Evolutionary conservation across 2,888 invertebrate species (phyloP).

Genomic region (Balanococcus diminutus): DNA sequence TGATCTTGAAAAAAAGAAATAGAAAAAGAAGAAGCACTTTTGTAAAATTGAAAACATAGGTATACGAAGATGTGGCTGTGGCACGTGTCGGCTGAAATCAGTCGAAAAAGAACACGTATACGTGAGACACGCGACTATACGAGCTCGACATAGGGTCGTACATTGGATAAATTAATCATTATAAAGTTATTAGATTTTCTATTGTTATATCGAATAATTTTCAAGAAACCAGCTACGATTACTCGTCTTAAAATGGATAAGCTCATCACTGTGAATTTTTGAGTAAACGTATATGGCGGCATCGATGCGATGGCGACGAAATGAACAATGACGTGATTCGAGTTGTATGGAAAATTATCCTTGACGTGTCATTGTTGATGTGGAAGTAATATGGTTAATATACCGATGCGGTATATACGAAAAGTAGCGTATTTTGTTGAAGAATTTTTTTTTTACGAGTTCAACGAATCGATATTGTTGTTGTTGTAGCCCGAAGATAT

Average conservation of each 20-base stretch:
- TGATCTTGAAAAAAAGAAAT: background rate
- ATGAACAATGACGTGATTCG: slow-evolving; percentile 34
- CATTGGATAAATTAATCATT: slow-evolving; percentile 22
- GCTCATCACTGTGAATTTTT: slow-evolving; percentile 25
- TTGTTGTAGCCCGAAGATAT: background rate
- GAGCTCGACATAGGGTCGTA: background rate
- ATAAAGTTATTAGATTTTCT: slow-evolving; percentile 25
- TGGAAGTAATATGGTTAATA: slow-evolving; percentile 5
- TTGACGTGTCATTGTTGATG: slow-evolving; percentile 24
- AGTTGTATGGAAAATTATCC: slow-evolving; percentile 39
- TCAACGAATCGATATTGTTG: slow-evolving; percentile 8
- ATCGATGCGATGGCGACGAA: background rate
- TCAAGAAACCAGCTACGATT: background rate
- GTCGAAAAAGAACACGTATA: slow-evolving; percentile 14
- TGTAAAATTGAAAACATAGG: background rate
- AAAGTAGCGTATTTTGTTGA: background rate
- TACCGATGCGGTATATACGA: background rate
- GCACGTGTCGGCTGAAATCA: slow-evolving; percentile 11
- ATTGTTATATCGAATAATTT: slow-evolving; percentile 26
- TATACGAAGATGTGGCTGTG: background rate
- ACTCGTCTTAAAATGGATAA: background rate
- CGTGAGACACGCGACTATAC: slow-evolving; percentile 21
- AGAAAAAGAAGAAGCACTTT: background rate
- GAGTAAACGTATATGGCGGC: background rate
- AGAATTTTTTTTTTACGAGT: slow-evolving; percentile 11